phyloP scores from a whole-genome alignment of 2,113 vertebrate genomes.

The human (Homo sapiens) region GRCh38 chr3:168911501-168912000 shows the following conservation, averaged over 20 bases:
- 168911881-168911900: not conserved
- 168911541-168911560: constrained; percentile 80
- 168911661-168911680: constrained; percentile 78
- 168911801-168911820: constrained; percentile 24
- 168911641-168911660: constrained; percentile 80
- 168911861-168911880: not conserved
- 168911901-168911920: not conserved
- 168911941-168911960: not conserved
- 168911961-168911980: not conserved
- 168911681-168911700: constrained; percentile 74
- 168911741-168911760: constrained; percentile 60
- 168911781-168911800: constrained; percentile 33
- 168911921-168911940: not conserved
- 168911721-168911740: constrained; percentile 60
- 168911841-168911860: not conserved
- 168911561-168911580: constrained; percentile 83
- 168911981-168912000: not conserved
- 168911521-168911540: constrained; percentile 85
- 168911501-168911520: constrained; percentile 81
- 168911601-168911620: constrained; percentile 83
- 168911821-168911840: constrained; percentile 21
- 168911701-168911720: constrained; percentile 63
- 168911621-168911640: constrained; percentile 81
- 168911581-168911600: constrained; percentile 85
- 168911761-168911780: not conserved